A percentile compares a stretch with the other conserved stretches of the same genome.
Evolutionary conservation across 1,140 invertebrate species (phyloP).

Genomic region (Drosophila kanapiae): DNA sequence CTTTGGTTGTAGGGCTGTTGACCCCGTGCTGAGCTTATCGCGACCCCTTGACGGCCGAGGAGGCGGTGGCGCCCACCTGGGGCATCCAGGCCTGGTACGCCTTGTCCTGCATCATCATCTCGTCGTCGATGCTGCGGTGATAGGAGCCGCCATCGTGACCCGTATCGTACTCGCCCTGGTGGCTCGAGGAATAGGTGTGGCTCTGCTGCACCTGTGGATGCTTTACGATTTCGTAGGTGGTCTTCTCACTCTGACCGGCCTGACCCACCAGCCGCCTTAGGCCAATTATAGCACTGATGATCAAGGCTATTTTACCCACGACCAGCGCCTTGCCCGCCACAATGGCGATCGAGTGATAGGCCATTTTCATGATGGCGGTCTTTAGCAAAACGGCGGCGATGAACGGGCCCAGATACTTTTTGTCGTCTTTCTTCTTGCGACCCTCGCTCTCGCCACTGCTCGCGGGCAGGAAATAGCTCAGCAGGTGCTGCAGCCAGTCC

Average conservation of each 20-base stretch:
- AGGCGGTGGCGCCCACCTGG: constrained; percentile 34
- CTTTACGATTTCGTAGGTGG: constrained; percentile 93
- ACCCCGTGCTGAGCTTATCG: constrained; percentile 44
- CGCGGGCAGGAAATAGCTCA: constrained; percentile 64
- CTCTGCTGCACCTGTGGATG: constrained; percentile 92
- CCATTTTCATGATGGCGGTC: constrained; percentile 89
- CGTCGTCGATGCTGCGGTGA: constrained; percentile 88
- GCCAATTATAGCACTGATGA: constrained; percentile 91
- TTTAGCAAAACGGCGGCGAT: constrained; percentile 89
- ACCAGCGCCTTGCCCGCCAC: constrained; percentile 90
- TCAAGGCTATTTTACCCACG: constrained; percentile 88
- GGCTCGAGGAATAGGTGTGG: constrained; percentile 91
- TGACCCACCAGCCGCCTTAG: constrained; percentile 90
- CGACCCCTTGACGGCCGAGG: constrained; percentile 40
- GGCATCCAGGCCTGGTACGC: constrained; percentile 87
- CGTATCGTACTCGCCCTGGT: constrained; percentile 89
- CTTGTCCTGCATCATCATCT: constrained; percentile 87
- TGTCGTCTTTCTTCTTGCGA: constrained; percentile 87
- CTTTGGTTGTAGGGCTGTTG: constrained; percentile 66
- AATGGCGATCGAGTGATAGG: constrained; percentile 90
- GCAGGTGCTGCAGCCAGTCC: constrained; percentile 74
- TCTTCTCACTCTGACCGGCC: constrained; percentile 89
- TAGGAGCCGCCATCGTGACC: constrained; percentile 87
- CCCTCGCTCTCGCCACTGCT: constrained; percentile 72
- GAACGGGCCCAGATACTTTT: constrained; percentile 87